Evolutionary conservation across 2,797 vertebrate species (phyloP).

Genomic region (Typhlichthys eigenmanni): DNA sequence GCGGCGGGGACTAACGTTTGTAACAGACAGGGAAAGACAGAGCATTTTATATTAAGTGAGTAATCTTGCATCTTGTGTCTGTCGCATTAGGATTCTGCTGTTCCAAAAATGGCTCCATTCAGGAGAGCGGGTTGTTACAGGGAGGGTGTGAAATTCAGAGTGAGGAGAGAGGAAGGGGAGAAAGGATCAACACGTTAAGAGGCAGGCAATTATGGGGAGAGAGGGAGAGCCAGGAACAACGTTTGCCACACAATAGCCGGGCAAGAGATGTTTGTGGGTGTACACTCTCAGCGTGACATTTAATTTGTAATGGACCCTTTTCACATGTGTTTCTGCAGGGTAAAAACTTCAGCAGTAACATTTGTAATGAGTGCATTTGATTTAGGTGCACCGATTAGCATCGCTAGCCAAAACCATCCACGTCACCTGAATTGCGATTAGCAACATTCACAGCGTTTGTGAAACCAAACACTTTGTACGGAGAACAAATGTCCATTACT

Average conservation of each 20-base stretch:
- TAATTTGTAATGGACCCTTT: too few species aligned
- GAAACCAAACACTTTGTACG: too few species aligned
- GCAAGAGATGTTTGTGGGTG: neutral
- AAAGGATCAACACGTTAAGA: neutral
- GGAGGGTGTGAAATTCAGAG: neutral
- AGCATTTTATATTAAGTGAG: too few species aligned
- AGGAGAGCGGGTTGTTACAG: neutral
- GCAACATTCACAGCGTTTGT: too few species aligned
- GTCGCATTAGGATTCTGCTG: conserved; percentile 1
- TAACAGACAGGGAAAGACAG: too few species aligned
- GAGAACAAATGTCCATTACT: neutral
- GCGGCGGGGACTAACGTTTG: too few species aligned
- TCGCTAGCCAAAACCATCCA: too few species aligned
- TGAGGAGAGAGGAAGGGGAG: neutral
- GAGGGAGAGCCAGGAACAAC: neutral
- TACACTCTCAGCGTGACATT: neutral
- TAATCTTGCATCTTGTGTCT: neutral
- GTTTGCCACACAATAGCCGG: neutral
- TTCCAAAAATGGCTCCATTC: conserved; percentile 5
- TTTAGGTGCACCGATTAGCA: too few species aligned
- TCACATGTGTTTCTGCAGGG: too few species aligned
- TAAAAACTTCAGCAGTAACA: too few species aligned
- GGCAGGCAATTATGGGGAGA: neutral
- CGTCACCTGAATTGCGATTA: too few species aligned
- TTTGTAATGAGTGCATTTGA: too few species aligned